These are phyloP conservation scores for Galeruca laticollis DNA, from an alignment of 2,888 invertebrate species.

Conservation along the genomic window DNA sequence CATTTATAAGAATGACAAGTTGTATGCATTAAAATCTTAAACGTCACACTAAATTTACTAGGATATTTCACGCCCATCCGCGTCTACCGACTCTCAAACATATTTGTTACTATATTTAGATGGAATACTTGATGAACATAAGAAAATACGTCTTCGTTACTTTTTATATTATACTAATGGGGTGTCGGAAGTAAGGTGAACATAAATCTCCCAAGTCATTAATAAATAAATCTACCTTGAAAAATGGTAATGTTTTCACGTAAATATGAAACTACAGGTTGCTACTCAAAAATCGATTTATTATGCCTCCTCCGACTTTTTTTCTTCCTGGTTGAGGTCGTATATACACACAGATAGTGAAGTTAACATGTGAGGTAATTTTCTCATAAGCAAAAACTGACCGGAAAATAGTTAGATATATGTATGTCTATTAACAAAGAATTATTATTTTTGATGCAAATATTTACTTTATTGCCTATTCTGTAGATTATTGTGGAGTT, in stretches of 20 bases:
- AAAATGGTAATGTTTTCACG: slow-evolving; percentile 21
- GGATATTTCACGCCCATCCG: slow-evolving; percentile 32
- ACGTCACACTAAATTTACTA: slow-evolving; percentile 7
- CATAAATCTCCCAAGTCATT: slow-evolving; percentile 31
- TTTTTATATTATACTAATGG: slow-evolving; percentile 34
- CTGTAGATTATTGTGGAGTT: too few relatives aligned
- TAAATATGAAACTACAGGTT: slow-evolving; percentile 12
- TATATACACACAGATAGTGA: neutral
- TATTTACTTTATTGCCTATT: too few relatives aligned
- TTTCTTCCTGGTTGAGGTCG: neutral
- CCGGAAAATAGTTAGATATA: too few relatives aligned
- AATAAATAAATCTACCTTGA: slow-evolving; percentile 29
- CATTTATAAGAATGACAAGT: neutral
- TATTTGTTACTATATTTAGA: slow-evolving; percentile 35
- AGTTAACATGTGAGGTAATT: too few relatives aligned
- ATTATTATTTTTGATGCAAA: too few relatives aligned
- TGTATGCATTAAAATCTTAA: neutral
- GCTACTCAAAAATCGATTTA: neutral
- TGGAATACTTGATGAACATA: slow-evolving; percentile 4
- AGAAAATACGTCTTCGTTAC: slow-evolving; percentile 22
- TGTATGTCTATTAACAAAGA: too few relatives aligned
- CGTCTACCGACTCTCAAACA: slow-evolving; percentile 19
- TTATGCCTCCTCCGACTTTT: neutral
- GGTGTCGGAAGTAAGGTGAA: slow-evolving; percentile 31
- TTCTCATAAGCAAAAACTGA: too few relatives aligned